Evolutionary conservation across 1,140 invertebrate genomes (phyloP), one percentile per base, ranked within the genome.

Genomic region (Apis cerana): DNA sequence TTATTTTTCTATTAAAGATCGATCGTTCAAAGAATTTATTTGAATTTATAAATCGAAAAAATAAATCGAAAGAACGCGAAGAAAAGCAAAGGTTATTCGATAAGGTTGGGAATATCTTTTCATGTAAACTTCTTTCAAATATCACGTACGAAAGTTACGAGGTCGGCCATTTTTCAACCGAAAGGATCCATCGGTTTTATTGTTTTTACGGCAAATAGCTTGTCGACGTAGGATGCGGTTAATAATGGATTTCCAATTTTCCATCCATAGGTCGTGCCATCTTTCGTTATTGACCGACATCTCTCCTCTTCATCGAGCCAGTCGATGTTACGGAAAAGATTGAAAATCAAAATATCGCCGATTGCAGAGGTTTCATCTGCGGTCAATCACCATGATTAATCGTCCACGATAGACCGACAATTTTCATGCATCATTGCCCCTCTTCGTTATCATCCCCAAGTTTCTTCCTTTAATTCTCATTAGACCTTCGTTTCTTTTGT

Each of bases 241-340:
- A 68, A 76, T 76, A 82, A 82, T 82, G 80, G 80, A 76, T 75
- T 82, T 82, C 62, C 80, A 76, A 82, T 82, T 59, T 76, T 59
- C 23, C 33, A 61, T n/a, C 17, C 15, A 27, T 19, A 21, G 78
- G 78, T 75, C 27, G 70, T 64, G 64, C 27, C n/a, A 59, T 19
- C 43, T 58, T 59, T 33, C 71, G 27, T 4, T 61, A 50, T 54
- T 62, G 33, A 15, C 8, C 23, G 56, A 19, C 27, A 43, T 75
- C 52, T 23, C 11, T 67, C 11, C 71, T 58, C 54, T 50, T 75
- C 64, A 17, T 9, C 17, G 64, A 50, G 19, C 54, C 11, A 19
- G 52, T 23, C 59, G 54, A 76, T 59, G 56, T 48, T 54, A 23
- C 21, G 78, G 11, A 19, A 80, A 21, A 27, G 27, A 75, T 80